A percentile compares a stretch with the other conserved stretches of the same genome.
Conservation (phyloP, 1,140 invertebrate species). For the Zaprionus davidi region DNA sequence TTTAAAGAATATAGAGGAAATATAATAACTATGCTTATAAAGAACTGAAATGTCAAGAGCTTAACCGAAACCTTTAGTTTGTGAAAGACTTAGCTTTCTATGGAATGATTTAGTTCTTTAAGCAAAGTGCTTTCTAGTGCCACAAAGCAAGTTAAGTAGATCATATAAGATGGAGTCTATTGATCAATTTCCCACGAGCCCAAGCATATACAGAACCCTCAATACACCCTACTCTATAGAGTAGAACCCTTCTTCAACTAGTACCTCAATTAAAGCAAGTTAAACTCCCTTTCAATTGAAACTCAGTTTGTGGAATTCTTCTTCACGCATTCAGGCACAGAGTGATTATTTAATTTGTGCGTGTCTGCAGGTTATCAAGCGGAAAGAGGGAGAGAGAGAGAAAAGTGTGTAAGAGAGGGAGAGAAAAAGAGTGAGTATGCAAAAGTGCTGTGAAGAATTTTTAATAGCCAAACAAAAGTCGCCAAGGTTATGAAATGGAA, state of each 20-base stretch:
- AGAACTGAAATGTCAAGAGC: not conserved
- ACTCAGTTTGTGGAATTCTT: constrained; percentile 13
- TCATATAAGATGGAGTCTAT: not conserved
- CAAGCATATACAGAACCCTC: not conserved
- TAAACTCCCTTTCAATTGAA: constrained; percentile 21
- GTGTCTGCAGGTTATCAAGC: constrained; percentile 7
- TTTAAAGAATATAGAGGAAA: not conserved
- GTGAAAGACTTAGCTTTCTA: not conserved
- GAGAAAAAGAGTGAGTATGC: not conserved
- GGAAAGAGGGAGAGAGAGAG: not conserved
- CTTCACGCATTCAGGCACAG: constrained; percentile 23
- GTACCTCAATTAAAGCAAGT: constrained; percentile 17
- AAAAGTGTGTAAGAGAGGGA: not conserved
- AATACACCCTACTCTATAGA: not conserved
- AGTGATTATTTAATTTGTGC: constrained; percentile 40
- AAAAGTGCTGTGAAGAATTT: constrained; percentile 50
- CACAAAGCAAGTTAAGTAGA: not conserved
- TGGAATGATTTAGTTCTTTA: not conserved
- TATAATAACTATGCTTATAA: not conserved
- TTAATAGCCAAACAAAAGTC: constrained; percentile 62
- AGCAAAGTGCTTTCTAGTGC: not conserved
- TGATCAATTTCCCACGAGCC: not conserved
- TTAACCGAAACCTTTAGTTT: not conserved
- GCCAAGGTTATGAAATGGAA: constrained; percentile 8
- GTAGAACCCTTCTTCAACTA: not conserved